Conservation (phyloP, 2,797 vertebrate species). For the Channallabes apus region DNA sequence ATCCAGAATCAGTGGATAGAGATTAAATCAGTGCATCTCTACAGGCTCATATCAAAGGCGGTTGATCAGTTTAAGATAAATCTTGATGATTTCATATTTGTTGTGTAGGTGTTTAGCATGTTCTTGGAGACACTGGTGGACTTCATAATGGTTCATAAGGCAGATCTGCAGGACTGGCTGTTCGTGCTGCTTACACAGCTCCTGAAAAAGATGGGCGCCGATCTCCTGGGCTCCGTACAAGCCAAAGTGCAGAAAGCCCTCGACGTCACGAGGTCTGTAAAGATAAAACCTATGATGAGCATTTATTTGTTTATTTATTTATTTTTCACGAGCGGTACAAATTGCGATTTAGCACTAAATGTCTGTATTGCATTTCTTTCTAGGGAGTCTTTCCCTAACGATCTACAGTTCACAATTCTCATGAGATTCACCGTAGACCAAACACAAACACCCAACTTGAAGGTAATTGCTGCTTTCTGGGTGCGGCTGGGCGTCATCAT, state of each 20-base stretch:
- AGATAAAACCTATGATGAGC: neutral
- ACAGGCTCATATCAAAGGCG: neutral
- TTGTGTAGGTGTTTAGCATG: constrained; percentile 94
- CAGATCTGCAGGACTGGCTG: constrained; percentile 95
- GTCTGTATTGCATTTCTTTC: constrained; percentile 29
- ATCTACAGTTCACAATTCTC: constrained; percentile 96
- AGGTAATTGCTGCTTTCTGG: constrained; percentile 74
- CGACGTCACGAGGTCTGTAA: constrained; percentile 87
- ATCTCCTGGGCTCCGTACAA: constrained; percentile 95
- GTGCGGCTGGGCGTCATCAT: neutral
- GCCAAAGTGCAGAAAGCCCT: constrained; percentile 96
- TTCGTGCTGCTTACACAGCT: constrained; percentile 93
- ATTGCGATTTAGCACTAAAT: neutral
- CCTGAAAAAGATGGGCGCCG: constrained; percentile 97
- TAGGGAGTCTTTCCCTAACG: constrained; percentile 95
- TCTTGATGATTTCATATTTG: constrained; percentile 23
- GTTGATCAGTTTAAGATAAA: too few relatives aligned
- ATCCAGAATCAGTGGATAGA: neutral
- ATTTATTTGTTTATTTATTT: neutral
- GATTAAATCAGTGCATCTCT: neutral
- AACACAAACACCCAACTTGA: constrained; percentile 95
- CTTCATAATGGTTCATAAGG: constrained; percentile 93
- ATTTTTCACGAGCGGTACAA: neutral
- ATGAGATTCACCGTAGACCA: constrained; percentile 99
- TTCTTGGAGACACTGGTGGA: constrained; percentile 97